phyloP scores from a whole-genome alignment of 1,140 invertebrate species.

The Camponotus vicinus region DNA sequence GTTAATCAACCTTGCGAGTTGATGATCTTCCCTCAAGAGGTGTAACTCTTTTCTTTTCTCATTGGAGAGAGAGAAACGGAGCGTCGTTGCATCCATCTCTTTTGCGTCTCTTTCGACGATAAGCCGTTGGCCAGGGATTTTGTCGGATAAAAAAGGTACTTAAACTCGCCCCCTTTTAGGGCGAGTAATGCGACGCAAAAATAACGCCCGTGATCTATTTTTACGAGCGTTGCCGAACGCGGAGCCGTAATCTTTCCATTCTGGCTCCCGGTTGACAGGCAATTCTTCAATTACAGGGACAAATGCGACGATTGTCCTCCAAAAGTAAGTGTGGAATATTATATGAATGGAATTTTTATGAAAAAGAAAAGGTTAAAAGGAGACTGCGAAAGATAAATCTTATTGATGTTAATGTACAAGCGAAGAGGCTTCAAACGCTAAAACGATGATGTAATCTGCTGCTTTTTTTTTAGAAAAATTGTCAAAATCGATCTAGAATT shows the following conservation, averaged over 20 bases:
- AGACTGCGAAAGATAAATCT: neutral
- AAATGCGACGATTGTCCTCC: neutral
- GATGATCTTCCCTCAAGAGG: slow-evolving; percentile 26
- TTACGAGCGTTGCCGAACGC: slow-evolving; percentile 25
- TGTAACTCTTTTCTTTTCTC: neutral
- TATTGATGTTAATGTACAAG: neutral
- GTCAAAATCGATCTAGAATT: neutral
- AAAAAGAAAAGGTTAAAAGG: neutral
- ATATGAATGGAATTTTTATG: neutral
- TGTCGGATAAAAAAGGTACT: slow-evolving; percentile 48
- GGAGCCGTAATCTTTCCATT: slow-evolving; percentile 19
- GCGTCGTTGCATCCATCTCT: slow-evolving; percentile 29
- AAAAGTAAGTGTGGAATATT: neutral
- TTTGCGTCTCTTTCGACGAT: slow-evolving; percentile 36
- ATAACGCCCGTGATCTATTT: slow-evolving; percentile 52
- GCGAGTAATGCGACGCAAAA: slow-evolving; percentile 23
- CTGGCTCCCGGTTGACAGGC: neutral
- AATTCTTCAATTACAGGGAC: neutral
- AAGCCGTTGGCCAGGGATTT: slow-evolving; percentile 33
- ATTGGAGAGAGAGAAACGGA: slow-evolving; percentile 26
- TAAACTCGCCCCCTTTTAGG: slow-evolving; percentile 6
- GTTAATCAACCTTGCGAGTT: slow-evolving; percentile 31
- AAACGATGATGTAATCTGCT: neutral
- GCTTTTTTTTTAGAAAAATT: neutral
- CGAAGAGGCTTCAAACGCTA: neutral